Evolutionary conservation across 2,797 vertebrate genomes (phyloP).

Genomic region (Hippocampus kuda): DNA sequence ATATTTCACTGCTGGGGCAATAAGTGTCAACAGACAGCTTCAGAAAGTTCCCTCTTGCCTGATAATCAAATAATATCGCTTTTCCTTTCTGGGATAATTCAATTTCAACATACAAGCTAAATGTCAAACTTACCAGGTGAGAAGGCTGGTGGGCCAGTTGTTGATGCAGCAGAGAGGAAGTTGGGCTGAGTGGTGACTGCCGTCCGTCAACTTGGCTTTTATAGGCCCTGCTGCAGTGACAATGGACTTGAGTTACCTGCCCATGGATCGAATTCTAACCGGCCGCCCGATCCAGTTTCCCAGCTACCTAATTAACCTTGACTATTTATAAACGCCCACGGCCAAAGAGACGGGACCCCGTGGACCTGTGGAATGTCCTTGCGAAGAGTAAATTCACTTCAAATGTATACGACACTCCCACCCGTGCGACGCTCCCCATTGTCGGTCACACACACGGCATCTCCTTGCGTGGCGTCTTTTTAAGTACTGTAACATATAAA

Average conservation of each 20-base stretch:
- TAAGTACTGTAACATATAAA: conserved; percentile 19
- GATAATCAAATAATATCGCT: neutral
- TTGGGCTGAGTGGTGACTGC: conserved; percentile 62
- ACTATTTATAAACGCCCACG: conserved; percentile 79
- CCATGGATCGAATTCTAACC: conserved; percentile 83
- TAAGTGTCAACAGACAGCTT: neutral
- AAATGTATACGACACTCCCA: conserved; percentile 31
- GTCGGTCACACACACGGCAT: conserved; percentile 13
- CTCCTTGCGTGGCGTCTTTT: conserved; percentile 31
- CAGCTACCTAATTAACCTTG: conserved; percentile 87
- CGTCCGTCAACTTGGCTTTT: conserved; percentile 74
- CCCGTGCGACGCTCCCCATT: conserved; percentile 21
- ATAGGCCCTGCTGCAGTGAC: conserved; percentile 83
- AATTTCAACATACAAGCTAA: neutral
- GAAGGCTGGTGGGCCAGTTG: conserved; percentile 33
- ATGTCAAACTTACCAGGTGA: conserved; percentile 46
- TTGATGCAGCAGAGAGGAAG: conserved; percentile 56
- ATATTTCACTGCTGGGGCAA: neutral
- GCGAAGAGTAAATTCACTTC: conserved; percentile 57
- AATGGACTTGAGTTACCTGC: conserved; percentile 88
- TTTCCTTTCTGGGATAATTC: neutral
- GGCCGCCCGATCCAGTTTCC: conserved; percentile 84
- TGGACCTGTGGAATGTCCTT: conserved; percentile 51
- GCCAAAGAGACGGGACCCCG: conserved; percentile 21
- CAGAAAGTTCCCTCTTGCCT: neutral